Base-by-base conservation (phyloP, 2,113 vertebrate species). In the Saiga tatarica region DNA sequence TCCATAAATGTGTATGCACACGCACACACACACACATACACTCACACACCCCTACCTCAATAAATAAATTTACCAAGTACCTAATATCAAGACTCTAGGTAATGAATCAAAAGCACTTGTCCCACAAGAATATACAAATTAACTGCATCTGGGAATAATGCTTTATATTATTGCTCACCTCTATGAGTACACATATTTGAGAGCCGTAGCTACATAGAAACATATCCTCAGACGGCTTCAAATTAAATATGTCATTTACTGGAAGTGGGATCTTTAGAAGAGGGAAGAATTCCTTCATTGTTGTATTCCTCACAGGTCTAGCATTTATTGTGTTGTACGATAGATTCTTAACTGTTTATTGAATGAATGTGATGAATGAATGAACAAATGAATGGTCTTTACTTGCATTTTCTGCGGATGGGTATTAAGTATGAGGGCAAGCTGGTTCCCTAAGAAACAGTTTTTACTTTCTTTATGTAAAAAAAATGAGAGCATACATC, bases 91-190 rank as follows among this genome's bases (percentile, higher is more conserved):
- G 60, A 33, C 60, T 42, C 42, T 42, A 42, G 7, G 47, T 5
- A 90, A 74, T 39, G 10, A 94, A 39, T 82, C 52, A 92, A 84
- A 95, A 94, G 79, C 33, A 95, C 11, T 74, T 85, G 62, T 93
- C 15, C 7, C 39, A 76, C 36, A 47, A 53, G 9, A 92, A 71
- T 86, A 83, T 36, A 28, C 30, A 84, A 60, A 81, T 87, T 62
- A 47, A 89, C 84, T 90, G 33, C 5, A 59, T 57, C 55, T 94
- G 16, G 45, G 52, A 87, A 96, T 89, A 71, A 78, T 74, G 16
- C 59, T 55, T 83, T 85, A 83, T 8, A 42, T 79, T 39, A 94
- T 9, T 92, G 30, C 8, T 94, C 23, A 76, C 57, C 47, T 91
- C 59, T 96, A 10, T 39, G 9, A 85, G 13, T 64, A 95, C 2